A percentile compares a stretch with the other conserved stretches of the same genome.
Evolutionary conservation across 2,888 invertebrate species (phyloP).

Genomic region (Tigriopus californicus): DNA sequence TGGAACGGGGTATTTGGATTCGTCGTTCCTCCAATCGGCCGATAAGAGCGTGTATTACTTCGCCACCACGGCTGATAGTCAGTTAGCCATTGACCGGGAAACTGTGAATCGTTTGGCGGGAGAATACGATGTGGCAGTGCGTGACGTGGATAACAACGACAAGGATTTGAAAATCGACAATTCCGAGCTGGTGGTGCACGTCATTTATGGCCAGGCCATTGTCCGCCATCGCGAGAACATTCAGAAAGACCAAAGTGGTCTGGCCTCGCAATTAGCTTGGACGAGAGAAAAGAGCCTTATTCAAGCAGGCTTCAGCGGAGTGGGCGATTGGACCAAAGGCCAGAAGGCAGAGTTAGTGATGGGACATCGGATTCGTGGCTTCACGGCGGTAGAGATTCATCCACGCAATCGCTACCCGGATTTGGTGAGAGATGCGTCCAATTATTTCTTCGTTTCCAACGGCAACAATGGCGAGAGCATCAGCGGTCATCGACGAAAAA

Average conservation of each 20-base stretch:
- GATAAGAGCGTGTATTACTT: constrained; percentile 12
- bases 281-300: constrained; percentile 64
- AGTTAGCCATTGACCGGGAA: constrained; percentile 7
- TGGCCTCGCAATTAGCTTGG: constrained; percentile 80
- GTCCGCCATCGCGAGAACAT: constrained; percentile 72
- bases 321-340: constrained; percentile 58
- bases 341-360: constrained; percentile 76
- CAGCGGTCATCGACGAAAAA: neutral
- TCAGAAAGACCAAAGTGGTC: constrained; percentile 66
- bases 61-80: neutral
- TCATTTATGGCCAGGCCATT: constrained; percentile 80
- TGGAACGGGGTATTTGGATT: constrained; percentile 63
- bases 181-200: constrained; percentile 67
- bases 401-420: neutral
- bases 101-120: constrained; percentile 12
- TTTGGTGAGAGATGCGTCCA: constrained; percentile 4
- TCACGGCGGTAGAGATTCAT: constrained; percentile 5
- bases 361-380: constrained; percentile 35
- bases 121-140: constrained; percentile 17
- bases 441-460: constrained; percentile 2
- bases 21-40: constrained; percentile 56
- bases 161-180: constrained; percentile 65
- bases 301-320: constrained; percentile 25
- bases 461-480: neutral
- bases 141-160: constrained; percentile 21